phyloP scores from a whole-genome alignment of 2,888 invertebrate genomes.

The Hartigia nigra region DNA sequence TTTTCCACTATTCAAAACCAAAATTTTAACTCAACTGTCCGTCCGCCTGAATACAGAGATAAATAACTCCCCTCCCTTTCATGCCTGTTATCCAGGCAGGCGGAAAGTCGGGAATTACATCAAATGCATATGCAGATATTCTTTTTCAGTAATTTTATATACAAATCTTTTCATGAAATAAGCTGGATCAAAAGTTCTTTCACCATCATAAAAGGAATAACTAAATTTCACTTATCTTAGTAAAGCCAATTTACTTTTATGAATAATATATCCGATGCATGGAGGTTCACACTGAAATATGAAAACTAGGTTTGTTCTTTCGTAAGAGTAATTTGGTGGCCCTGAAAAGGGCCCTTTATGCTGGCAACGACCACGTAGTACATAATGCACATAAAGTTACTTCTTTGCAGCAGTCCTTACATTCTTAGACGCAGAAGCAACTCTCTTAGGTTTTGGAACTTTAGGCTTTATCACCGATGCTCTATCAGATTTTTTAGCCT shows the following conservation, averaged over 20 bases:
- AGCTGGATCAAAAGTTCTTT: not conserved
- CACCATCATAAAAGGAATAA: not conserved
- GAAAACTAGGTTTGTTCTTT: not conserved
- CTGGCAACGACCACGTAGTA: not conserved
- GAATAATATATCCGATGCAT: not conserved
- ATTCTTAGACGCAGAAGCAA: constrained; percentile 26
- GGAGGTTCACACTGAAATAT: not conserved
- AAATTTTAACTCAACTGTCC: not conserved
- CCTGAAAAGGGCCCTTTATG: constrained; percentile 46
- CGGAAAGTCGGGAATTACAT: not conserved
- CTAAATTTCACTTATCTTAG: not conserved
- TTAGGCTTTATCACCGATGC: constrained; percentile 61
- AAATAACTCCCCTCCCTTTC: too few species aligned
- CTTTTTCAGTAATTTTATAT: too few species aligned
- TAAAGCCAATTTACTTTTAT: not conserved
- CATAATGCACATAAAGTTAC: constrained; percentile 18
- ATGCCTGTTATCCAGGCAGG: too few species aligned
- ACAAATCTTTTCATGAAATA: too few species aligned
- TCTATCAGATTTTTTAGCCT: constrained; percentile 54
- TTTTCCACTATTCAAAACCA: not conserved
- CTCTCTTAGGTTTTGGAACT: constrained; percentile 62
- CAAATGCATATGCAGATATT: not conserved
- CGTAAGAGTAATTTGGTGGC: constrained; percentile 29
- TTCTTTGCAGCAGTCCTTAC: constrained; percentile 37
- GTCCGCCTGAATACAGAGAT: not conserved